Conservation (phyloP, 2,888 invertebrate species). For the Hanleya hanleyi region DNA sequence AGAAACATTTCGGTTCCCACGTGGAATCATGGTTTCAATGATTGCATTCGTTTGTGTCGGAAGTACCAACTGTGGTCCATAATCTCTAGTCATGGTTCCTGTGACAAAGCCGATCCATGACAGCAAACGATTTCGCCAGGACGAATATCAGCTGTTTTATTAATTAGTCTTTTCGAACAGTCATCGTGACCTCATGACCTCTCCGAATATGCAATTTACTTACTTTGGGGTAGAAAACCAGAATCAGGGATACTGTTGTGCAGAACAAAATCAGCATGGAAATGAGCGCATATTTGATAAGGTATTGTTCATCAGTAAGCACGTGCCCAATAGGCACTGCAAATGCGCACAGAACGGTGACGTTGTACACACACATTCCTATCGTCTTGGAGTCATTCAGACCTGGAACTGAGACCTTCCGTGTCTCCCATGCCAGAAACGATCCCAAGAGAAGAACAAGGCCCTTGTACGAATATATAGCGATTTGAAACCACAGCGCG, state of each 20-base stretch:
- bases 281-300: conserved; percentile 17
- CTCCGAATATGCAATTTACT: too few relatives aligned
- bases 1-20: too few relatives aligned
- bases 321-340: conserved; percentile 16
- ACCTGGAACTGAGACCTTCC: conserved; percentile 17
- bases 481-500: conserved; percentile 15
- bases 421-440: conserved; percentile 32
- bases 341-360: conserved; percentile 17
- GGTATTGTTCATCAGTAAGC: conserved; percentile 8
- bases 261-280: conserved; percentile 22
- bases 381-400: conserved; percentile 35
- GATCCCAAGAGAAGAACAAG: conserved; percentile 27
- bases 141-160: too few relatives aligned
- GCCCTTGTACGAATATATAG: conserved; percentile 23
- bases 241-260: conserved; percentile 15
- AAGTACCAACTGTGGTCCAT: too few relatives aligned
- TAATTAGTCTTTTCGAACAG: too few relatives aligned
- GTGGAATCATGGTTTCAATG: too few relatives aligned
- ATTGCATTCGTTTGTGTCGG: too few relatives aligned
- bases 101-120: too few relatives aligned
- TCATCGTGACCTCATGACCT: too few relatives aligned
- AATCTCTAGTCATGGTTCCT: too few relatives aligned
- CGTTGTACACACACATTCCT: conserved; percentile 34
- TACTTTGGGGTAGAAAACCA: conserved; percentile 29
- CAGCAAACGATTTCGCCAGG: too few relatives aligned